phyloP scores from a whole-genome alignment of 2,113 vertebrate genomes.

The Phrynosoma platyrhinos region DNA sequence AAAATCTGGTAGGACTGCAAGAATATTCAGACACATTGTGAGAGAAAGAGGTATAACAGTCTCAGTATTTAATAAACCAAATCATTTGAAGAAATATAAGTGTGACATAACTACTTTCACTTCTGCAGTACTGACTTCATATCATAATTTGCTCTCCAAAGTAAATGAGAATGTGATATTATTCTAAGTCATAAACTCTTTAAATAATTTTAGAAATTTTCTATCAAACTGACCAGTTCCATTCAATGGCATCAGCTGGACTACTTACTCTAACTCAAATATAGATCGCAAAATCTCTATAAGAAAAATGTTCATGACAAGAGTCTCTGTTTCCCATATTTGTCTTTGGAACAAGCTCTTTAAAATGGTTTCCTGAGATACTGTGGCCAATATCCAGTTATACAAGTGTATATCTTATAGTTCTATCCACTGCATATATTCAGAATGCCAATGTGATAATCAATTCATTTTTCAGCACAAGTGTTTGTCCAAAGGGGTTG shows the following conservation, averaged over 20 bases:
- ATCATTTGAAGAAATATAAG: neutral
- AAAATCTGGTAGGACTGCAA: neutral
- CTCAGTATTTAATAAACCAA: constrained; percentile 4
- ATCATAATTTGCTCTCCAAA: accelerated
- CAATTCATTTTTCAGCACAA: too few relatives aligned
- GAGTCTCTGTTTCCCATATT: neutral
- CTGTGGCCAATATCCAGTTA: too few relatives aligned
- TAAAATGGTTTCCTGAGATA: neutral
- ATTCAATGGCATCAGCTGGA: neutral
- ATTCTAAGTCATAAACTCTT: too few relatives aligned
- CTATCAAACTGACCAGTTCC: neutral
- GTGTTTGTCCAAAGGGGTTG: too few relatives aligned
- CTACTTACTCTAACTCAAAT: neutral
- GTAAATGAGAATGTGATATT: too few relatives aligned
- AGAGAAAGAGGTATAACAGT: neutral
- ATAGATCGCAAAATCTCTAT: neutral
- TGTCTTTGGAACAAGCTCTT: neutral
- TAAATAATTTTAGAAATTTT: too few relatives aligned
- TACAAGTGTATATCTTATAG: too few relatives aligned
- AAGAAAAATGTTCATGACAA: neutral
- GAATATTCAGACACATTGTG: neutral
- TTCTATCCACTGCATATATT: too few relatives aligned
- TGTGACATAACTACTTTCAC: neutral
- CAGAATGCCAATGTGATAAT: too few relatives aligned
- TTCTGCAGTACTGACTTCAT: neutral